Percentiles rank a stretch among this genome's conserved stretches.
These are phyloP conservation scores for Tupiocoris notatus DNA, from an alignment of 2,888 invertebrate species.

Conservation along the genomic window DNA sequence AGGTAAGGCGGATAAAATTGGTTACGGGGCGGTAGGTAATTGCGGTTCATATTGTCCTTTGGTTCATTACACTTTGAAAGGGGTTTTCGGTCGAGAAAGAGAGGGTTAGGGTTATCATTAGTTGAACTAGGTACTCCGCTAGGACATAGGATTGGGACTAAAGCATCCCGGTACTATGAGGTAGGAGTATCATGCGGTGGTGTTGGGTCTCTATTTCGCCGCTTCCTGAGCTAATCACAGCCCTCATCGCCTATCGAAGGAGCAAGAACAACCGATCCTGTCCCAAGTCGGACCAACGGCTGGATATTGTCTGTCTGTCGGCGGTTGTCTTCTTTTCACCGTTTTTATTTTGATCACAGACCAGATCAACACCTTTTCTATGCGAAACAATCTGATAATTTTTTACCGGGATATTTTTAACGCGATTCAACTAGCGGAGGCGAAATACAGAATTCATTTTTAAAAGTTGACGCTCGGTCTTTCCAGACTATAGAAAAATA, in stretches of 20 bases:
- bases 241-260: not conserved
- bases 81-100: conserved; percentile 13
- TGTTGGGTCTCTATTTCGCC: conserved; percentile 13
- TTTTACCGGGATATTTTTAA: too few species aligned
- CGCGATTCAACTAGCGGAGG: too few species aligned
- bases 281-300: too few species aligned
- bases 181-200: not conserved
- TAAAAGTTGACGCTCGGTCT: too few species aligned
- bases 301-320: too few species aligned
- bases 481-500: too few species aligned
- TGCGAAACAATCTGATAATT: too few species aligned
- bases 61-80: conserved; percentile 37
- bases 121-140: not conserved
- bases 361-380: too few species aligned
- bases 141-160: not conserved
- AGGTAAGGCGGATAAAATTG: conserved; percentile 39
- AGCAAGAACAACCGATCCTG: not conserved
- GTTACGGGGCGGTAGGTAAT: conserved; percentile 41
- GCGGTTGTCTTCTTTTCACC: too few species aligned
- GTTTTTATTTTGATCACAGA: too few species aligned
- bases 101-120: conserved; percentile 33
- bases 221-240: conserved; percentile 37
- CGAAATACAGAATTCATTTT: too few species aligned
- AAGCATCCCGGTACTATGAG: not conserved
- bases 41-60: conserved; percentile 43